These are phyloP conservation scores for Caenorhabditis brenneri DNA, from an alignment of 1,140 invertebrate genomes.

Conservation along the genomic window DNA sequence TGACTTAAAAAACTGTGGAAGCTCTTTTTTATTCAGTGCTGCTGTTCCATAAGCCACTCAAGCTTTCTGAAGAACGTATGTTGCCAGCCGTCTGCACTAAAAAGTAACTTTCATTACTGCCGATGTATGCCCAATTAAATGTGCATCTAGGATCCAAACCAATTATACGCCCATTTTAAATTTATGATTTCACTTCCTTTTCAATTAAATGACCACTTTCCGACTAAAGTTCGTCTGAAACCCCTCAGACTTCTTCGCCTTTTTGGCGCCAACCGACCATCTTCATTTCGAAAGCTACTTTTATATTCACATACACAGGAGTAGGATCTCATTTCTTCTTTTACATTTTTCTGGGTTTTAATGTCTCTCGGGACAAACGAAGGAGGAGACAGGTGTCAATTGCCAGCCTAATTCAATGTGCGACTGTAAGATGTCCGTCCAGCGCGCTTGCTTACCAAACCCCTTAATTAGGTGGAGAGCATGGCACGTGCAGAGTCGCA, in stretches of 20 bases:
- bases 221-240: background rate
- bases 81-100: too few species aligned
- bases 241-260: background rate
- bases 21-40: too few species aligned
- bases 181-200: background rate
- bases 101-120: too few species aligned
- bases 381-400: conserved; percentile 32
- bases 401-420: conserved; percentile 36
- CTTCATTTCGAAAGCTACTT: background rate
- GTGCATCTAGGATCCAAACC: too few species aligned
- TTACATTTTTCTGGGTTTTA: background rate
- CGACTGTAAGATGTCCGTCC: conserved; percentile 34
- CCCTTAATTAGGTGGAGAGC: conserved; percentile 33
- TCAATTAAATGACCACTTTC: background rate
- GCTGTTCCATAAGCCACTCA: too few species aligned
- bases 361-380: conserved; percentile 24
- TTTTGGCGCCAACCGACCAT: background rate
- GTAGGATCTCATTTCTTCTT: background rate
- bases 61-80: too few species aligned
- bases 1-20: too few species aligned
- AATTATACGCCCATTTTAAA: background rate
- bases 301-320: background rate
- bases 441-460: background rate
- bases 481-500: conserved; percentile 30
- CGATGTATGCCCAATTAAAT: too few species aligned